Evolutionary conservation across 30 jellyfish, hydroid and myxozoan species (phyloP).

Genomic region (Mastigias papua): DNA sequence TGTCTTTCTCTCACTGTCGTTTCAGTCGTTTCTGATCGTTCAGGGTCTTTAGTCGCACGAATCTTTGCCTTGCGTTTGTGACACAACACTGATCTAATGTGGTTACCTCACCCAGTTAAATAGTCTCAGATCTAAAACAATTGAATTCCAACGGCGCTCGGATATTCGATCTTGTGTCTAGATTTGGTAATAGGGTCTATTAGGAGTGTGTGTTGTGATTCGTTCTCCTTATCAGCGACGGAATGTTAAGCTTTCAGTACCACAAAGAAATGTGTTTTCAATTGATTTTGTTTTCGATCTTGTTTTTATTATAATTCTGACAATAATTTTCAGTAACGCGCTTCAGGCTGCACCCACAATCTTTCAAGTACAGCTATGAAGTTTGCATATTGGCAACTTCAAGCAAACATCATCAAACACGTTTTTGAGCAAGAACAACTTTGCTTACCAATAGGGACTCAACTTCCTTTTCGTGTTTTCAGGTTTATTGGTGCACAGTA

Average conservation of each 20-base stretch:
- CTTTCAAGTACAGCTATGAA: neutral
- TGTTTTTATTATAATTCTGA: neutral
- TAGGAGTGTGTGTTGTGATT: neutral
- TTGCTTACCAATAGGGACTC: neutral
- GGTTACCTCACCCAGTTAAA: neutral
- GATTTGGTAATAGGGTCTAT: conserved; percentile 16
- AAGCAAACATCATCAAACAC: neutral
- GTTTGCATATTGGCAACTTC: neutral
- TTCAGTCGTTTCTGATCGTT: neutral
- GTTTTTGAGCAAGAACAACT: neutral
- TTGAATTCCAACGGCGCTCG: conserved; percentile 32
- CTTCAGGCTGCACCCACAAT: neutral
- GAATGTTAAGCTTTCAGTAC: conserved; percentile 16
- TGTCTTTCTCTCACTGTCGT: neutral
- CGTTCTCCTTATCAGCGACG: conserved; percentile 5
- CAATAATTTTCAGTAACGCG: neutral
- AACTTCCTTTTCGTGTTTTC: neutral
- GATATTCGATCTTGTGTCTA: conserved; percentile 49
- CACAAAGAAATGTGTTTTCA: conserved; percentile 10
- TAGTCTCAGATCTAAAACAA: conserved; percentile 23
- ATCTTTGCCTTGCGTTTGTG: neutral
- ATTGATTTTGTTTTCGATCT: too few species aligned
- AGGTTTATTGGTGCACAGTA: neutral
- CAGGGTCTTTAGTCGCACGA: neutral
- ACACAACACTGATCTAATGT: neutral